Evolutionary conservation across 2,888 invertebrate species (phyloP).

Genomic region (Agonopterix arenella): DNA sequence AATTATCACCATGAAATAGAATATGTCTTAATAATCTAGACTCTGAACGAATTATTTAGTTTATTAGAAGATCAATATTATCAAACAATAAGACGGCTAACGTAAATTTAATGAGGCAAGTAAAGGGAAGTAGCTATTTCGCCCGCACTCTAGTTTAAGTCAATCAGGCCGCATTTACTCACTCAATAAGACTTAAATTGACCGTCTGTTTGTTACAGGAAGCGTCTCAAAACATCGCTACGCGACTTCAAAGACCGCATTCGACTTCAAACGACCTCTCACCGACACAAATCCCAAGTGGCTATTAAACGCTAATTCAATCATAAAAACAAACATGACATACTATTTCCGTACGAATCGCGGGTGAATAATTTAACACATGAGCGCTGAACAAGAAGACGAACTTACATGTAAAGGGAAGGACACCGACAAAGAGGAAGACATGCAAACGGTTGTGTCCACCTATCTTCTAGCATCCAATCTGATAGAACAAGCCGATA

Average conservation of each 20-base stretch:
- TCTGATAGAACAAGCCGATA: conserved; percentile 39
- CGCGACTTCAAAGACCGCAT: conserved; percentile 48
- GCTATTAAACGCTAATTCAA: conserved; percentile 62
- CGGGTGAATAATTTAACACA: conserved; percentile 45
- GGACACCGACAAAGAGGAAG: conserved; percentile 14
- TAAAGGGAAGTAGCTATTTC: no score
- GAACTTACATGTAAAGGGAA: conserved; percentile 18
- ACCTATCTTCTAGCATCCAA: conserved; percentile 33
- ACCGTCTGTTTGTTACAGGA: conserved; percentile 59
- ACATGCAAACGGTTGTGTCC: conserved; percentile 63
- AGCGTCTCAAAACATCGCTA: conserved; percentile 39
- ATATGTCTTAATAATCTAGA: no score
- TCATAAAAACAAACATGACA: conserved; percentile 71
- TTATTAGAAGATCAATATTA: no score
- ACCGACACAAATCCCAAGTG: conserved; percentile 39
- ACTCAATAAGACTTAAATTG: conserved; percentile 49
- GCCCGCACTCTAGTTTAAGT: conserved; percentile 4
- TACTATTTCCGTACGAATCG: conserved; percentile 50
- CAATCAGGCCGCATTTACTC: conserved; percentile 23
- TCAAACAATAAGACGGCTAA: no score
- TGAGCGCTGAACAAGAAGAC: conserved; percentile 43
- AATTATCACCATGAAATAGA: no score
- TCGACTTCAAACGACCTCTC: conserved; percentile 48
- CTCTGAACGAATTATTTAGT: no score
- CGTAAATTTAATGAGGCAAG: no score